Base-by-base conservation (phyloP, 2,113 vertebrate genomes). In the Tachuris rubrigastra region DNA sequence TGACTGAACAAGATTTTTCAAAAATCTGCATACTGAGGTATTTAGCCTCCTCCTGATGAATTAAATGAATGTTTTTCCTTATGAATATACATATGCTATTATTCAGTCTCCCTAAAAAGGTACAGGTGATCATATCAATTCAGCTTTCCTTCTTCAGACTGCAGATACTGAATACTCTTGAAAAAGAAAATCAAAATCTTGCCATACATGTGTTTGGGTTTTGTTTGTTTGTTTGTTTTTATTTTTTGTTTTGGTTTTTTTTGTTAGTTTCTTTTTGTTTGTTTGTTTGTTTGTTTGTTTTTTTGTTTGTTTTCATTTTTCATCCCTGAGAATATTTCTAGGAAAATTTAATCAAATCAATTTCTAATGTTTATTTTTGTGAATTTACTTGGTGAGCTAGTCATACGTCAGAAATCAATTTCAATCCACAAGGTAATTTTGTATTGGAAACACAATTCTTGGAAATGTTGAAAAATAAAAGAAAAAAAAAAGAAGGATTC, bases 31-130 rank as follows among this genome's bases (percentile, higher is more conserved):
- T 73, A 78, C 18, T 35, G 49, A 63, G 31, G 72, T 56, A 55
- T 83, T 95, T 95, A 93, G 47, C 58, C 44, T 80, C 44, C 63
- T 95, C 50, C 74, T 85, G 91, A 81, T 89, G 71, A 96, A 82
- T 69, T 77, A 94, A 95, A 94, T 89, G 18, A 74, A 35, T 74
- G 55, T 71, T 89, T 87, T 85, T 73, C 62, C 76, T 93, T 75
- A 93, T 88, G 93, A 92, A 95, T 94, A 91, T 76, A 69, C 23
- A 89, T 81, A 49, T 49, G 41, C 7, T 84, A 56, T 91, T 93
- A 93, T 59, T 82, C 66, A 95, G 30, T 27, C 24, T 88, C 33
- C 10, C 53, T 42, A 65, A 79, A 88, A 89, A 77, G 31, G n/a
- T 65, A 17, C 42, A 82, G 69, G 9, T 85, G 65, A 33, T 35